These are phyloP conservation scores for Siniperca scherzeri DNA, from an alignment of 2,797 vertebrate genomes.

Conservation along the genomic window DNA sequence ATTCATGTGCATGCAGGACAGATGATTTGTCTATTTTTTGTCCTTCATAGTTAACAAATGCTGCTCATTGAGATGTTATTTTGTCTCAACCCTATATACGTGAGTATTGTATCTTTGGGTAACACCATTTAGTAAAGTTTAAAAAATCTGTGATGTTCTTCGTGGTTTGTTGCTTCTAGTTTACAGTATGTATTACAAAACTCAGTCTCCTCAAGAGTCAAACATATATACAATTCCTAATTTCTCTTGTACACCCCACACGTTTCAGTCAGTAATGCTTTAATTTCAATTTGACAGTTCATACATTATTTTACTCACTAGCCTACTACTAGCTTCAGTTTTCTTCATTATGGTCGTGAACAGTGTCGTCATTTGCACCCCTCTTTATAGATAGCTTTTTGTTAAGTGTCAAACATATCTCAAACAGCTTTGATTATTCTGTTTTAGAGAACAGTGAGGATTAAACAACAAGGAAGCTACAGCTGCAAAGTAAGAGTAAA, in stretches of 20 bases:
- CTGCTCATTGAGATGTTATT: constrained; percentile 9
- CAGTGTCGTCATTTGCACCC: constrained; percentile 33
- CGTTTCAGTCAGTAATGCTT: neutral
- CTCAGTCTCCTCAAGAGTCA: neutral
- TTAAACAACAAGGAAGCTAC: constrained; percentile 23
- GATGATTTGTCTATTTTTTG: constrained; percentile 11
- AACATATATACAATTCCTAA: neutral
- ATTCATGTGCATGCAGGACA: constrained; percentile 16
- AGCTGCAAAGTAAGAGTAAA: constrained; percentile 42
- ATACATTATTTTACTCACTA: neutral
- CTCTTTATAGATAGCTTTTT: neutral
- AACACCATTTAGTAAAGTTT: neutral
- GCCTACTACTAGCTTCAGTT: neutral
- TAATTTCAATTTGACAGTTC: constrained; percentile 1
- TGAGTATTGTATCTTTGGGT: neutral
- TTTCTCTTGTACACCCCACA: neutral
- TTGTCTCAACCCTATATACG: neutral
- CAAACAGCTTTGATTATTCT: constrained; percentile 40
- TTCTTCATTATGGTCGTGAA: constrained; percentile 22
- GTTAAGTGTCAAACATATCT: constrained; percentile 34
- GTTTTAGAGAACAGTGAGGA: constrained; percentile 15
- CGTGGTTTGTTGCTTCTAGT: neutral
- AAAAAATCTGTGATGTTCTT: neutral
- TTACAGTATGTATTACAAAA: neutral
- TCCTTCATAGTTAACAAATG: neutral